Conservation (phyloP, 1,140 invertebrate species). For the Manduca sexta region DNA sequence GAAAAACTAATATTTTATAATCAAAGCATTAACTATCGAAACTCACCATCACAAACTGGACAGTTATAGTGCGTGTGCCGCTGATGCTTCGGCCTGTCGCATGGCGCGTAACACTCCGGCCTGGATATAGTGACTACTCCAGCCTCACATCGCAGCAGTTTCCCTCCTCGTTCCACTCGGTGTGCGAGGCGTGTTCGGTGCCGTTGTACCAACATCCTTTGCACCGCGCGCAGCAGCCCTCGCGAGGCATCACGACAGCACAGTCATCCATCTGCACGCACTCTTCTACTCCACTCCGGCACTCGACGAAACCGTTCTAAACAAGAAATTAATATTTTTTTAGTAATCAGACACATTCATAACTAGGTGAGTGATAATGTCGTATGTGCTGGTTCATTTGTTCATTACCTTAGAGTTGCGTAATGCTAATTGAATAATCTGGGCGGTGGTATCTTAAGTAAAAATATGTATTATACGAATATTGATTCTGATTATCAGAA, state of each 20-base stretch:
- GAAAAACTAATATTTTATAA: too few relatives aligned
- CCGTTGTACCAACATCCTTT: constrained; percentile 84
- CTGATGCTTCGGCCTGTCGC: constrained; percentile 78
- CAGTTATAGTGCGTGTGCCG: constrained; percentile 83
- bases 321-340: constrained; percentile 7
- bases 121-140: constrained; percentile 87
- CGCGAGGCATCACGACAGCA: constrained; percentile 57
- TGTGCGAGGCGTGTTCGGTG: constrained; percentile 80
- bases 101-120: constrained; percentile 86
- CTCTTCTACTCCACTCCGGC: constrained; percentile 49
- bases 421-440: too few relatives aligned
- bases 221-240: constrained; percentile 60
- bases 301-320: constrained; percentile 66
- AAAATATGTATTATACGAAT: too few relatives aligned
- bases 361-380: too few relatives aligned
- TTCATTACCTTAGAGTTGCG: too few relatives aligned
- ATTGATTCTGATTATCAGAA: too few relatives aligned
- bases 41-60: constrained; percentile 81
- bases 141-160: constrained; percentile 82
- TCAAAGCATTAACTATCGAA: too few relatives aligned
- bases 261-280: constrained; percentile 58
- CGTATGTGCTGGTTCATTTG: too few relatives aligned
- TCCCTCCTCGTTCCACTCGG: constrained; percentile 87
- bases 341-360: too few relatives aligned
- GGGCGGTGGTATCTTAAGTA: too few relatives aligned